Evolutionary conservation across 2,113 vertebrate genomes (phyloP).

Genomic region (Orcinus orca): DNA sequence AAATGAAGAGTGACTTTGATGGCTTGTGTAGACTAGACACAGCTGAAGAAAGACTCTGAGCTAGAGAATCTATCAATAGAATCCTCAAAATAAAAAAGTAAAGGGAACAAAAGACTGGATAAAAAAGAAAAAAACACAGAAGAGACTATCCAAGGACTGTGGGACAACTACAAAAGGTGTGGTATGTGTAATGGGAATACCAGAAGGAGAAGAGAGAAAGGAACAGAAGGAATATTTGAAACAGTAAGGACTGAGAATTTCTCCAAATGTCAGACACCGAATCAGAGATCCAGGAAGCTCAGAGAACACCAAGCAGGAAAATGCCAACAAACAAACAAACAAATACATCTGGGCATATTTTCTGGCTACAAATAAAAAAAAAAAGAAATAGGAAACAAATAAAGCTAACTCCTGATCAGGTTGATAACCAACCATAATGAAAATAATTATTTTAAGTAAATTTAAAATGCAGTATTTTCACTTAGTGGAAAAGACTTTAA

Average conservation of each 20-base stretch:
- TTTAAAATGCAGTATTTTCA: background rate
- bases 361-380: background rate
- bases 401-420: background rate
- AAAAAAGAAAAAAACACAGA: background rate
- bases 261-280: background rate
- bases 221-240: background rate
- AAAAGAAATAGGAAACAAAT: background rate
- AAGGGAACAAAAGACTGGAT: background rate
- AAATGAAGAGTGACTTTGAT: background rate
- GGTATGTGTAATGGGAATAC: background rate
- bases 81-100: background rate
- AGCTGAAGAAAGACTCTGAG: background rate
- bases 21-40: background rate
- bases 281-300: background rate
- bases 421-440: background rate
- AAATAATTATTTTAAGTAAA: background rate
- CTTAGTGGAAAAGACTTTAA: background rate
- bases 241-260: background rate
- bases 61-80: background rate
- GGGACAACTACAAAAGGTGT: background rate
- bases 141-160: background rate
- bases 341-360: background rate
- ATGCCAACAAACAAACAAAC: background rate
- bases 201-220: background rate
- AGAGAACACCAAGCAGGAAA: background rate